phyloP scores from a whole-genome alignment of 2,888 invertebrate genomes.

The Hoplodrina ambigua region DNA sequence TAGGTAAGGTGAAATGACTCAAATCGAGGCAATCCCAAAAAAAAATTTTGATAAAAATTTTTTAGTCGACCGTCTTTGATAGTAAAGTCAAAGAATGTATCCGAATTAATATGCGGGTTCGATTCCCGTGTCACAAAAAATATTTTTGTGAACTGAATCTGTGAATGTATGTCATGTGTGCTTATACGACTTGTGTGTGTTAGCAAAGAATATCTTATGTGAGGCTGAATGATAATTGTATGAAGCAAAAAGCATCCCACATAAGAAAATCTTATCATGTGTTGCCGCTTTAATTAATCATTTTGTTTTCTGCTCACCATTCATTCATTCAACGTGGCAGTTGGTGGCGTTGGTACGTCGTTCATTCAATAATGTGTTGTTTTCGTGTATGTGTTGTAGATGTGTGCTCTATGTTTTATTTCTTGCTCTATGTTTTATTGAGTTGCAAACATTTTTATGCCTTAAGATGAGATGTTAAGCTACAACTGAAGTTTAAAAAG shows the following conservation, averaged over 20 bases:
- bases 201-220: not conserved
- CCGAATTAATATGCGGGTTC: not conserved
- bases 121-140: not conserved
- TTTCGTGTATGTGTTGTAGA: conserved; percentile 25
- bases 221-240: not conserved
- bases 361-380: conserved; percentile 43
- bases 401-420: conserved; percentile 9
- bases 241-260: not conserved
- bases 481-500: too few species aligned
- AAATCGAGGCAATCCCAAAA: not conserved
- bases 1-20: not conserved
- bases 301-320: conserved; percentile 53
- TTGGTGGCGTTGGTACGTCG: conserved; percentile 67
- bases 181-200: not conserved
- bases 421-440: not conserved
- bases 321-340: conserved; percentile 72
- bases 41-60: too few species aligned
- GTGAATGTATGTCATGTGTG: not conserved
- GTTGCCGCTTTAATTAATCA: conserved; percentile 46
- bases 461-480: not conserved
- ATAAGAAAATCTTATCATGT: not conserved
- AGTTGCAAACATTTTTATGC: conserved; percentile 12
- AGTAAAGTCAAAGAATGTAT: not conserved
- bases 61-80: too few species aligned
- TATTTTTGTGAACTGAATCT: not conserved